Evolutionary conservation across 2,888 invertebrate genomes (phyloP).

Genomic region (Neoascia interrupta): DNA sequence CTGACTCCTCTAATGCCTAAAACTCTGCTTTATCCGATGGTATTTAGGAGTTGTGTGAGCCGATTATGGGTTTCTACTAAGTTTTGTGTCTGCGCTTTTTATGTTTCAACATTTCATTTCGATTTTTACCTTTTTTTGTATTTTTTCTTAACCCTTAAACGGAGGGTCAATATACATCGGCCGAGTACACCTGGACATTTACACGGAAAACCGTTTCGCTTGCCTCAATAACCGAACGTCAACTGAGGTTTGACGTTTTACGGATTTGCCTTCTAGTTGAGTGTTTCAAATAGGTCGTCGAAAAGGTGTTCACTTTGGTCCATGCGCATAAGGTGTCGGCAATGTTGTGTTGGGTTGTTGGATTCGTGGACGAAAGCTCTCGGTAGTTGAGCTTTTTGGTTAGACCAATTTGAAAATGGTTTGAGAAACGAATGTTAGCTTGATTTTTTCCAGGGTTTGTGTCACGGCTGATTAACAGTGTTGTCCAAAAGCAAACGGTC

Average conservation of each 20-base stretch:
- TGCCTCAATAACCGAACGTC: conserved; percentile 62
- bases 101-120: conserved; percentile 42
- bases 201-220: conserved; percentile 54
- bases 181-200: conserved; percentile 20
- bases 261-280: conserved; percentile 27
- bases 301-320: neutral
- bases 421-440: neutral
- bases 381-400: conserved; percentile 1
- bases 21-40: conserved; percentile 10
- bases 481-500: too few relatives aligned
- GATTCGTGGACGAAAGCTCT: too few relatives aligned
- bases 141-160: conserved; percentile 35
- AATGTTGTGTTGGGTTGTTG: neutral
- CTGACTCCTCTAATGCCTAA: neutral
- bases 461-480: too few relatives aligned
- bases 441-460: neutral
- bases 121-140: conserved; percentile 13
- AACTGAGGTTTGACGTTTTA: conserved; percentile 67
- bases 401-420: neutral
- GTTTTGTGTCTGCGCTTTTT: conserved; percentile 35
- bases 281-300: conserved; percentile 11
- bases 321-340: conserved; percentile 21
- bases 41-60: conserved; percentile 1
- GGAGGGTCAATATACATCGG: conserved; percentile 49
- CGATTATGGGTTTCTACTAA: conserved; percentile 7